Evolutionary conservation across 2,113 vertebrate species (phyloP), one percentile per base, ranked within the genome.

Genomic region (Irena cyanogastra): DNA sequence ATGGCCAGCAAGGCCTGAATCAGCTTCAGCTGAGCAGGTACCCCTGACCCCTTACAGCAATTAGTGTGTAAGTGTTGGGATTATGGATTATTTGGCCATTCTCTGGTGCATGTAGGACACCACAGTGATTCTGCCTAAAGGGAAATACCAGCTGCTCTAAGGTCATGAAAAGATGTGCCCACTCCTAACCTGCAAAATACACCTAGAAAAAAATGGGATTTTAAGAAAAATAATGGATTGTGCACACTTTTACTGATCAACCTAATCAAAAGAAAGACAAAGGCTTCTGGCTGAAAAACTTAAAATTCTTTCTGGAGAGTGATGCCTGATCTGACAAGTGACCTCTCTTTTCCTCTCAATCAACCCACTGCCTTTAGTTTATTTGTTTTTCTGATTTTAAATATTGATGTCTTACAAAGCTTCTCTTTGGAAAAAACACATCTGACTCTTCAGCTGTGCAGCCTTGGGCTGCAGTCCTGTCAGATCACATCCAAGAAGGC

Each of bases 381-480:
- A 90, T 90, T 89, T 89, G 75, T 78, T 93, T 93, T 41, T 90
- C 82, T 92, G 21, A 49, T 93, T 94, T 92, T 74, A 95, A 84
- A 84, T 91, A 95, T 16, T 82, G 75, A 89, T 91, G 44, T 47
- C 83, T 81, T 91, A 94, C 57, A 94, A 92, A 87, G 87, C n/a
- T 87, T 79, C 72, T 86, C 33, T 14, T 15, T 83, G 84, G 70
- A 50, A 88, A 91, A 91, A 91, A 49, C 18, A 69, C 64, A 74
- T 81, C 83, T 93, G 74, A 69, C 49, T 94, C 54, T 78, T 87
- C 66, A 92, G 77, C 52, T 90, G 69, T 53, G 90, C 72, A 71
- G 83, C 87, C 87, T 44, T 77, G 64, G 93, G 91, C 80, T 93
- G 69, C 65, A 61, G 54, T 42, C 83, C 61, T 95, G 82, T 93